Base-by-base conservation (phyloP, 2,888 invertebrate genomes). In the Cecidostiba fungosa region DNA sequence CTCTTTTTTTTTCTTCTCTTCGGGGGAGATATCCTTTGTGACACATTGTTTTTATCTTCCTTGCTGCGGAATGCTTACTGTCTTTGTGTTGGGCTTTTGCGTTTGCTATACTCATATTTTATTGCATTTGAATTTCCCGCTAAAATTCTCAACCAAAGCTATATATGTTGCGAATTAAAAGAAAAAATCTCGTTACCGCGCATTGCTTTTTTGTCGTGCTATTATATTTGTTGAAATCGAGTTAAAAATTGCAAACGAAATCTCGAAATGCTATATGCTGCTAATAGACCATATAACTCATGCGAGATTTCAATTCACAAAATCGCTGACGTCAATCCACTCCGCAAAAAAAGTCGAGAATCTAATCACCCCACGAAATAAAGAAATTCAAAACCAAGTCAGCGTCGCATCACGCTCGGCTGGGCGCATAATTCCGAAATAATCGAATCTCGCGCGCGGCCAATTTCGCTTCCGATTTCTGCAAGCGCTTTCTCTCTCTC, bases 401-500 rank as follows among this genome's bases (percentile, higher is more conserved):
- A 70, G 54, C 19, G 36, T 36, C 26, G 14, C 62, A 36, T 70
- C 36, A 36, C 70, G 36, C 70, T 29, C 32, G 70, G 6, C 36
- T 23, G 54, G 36, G 70, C 12, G 70, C n/a, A 39, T 72, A 72
- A 72, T 72, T 72, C 36, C 12, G n/a, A 39, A 72, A 72, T 72
- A 72, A 72, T 72, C 72, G 72, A 72, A 72, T 72, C 39, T 39
- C 72, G 39, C 23, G 54, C 54, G 23, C 54, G 54, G 54, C 54
- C 54, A 59, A 59, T 59, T 59, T n/a, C 54, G 54, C 54, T 59
- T 59, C 54, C 54, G 54, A 59, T 59, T 59, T 59, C 23, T 2
- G 54, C 54, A 59, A 59, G n/a, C 54, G 19, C 23, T 23, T 59
- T 59, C 54, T 59, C 54, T n/a, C 54, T n/a, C 16, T 47, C 47